A percentile compares a stretch with the other conserved stretches of the same genome.
phyloP scores from a whole-genome alignment of 2,888 invertebrate genomes.

The Carterocephalus palaemon region DNA sequence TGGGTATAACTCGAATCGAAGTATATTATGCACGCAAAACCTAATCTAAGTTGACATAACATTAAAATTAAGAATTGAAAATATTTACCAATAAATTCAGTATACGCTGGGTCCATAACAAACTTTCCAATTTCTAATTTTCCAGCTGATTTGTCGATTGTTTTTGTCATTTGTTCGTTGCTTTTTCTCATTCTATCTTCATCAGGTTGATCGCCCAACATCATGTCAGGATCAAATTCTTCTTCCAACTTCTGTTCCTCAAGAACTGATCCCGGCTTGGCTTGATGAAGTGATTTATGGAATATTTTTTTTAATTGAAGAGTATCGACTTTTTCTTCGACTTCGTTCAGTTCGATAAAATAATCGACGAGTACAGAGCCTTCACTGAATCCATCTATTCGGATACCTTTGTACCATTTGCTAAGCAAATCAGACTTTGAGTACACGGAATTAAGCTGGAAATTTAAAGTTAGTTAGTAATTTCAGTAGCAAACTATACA shows the following conservation, averaged over 20 bases:
- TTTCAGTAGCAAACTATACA: too few species aligned
- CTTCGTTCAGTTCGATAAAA: constrained; percentile 88
- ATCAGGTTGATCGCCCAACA: constrained; percentile 71
- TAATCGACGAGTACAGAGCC: constrained; percentile 94
- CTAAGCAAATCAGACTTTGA: constrained; percentile 85
- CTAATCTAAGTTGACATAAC: too few species aligned
- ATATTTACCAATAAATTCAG: constrained; percentile 90
- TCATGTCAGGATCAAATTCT: constrained; percentile 64
- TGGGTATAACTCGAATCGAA: too few species aligned
- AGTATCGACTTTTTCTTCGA: constrained; percentile 84
- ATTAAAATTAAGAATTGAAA: constrained; percentile 4
- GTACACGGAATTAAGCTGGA: constrained; percentile 91
- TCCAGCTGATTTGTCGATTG: constrained; percentile 75
- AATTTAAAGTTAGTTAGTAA: constrained; percentile 39
- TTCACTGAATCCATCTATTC: constrained; percentile 92
- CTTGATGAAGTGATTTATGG: constrained; percentile 80
- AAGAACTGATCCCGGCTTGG: constrained; percentile 69
- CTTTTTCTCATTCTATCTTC: constrained; percentile 70
- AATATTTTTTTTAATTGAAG: constrained; percentile 84
- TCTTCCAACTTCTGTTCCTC: constrained; percentile 41
- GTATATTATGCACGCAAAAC: too few species aligned
- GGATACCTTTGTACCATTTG: constrained; percentile 90
- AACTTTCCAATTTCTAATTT: constrained; percentile 88
- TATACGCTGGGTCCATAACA: constrained; percentile 90
- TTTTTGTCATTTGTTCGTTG: constrained; percentile 74